Evolutionary conservation across 2,797 vertebrate genomes (phyloP), one percentile per base, ranked within the genome.

Genomic region (Rhodeus uyekii): DNA sequence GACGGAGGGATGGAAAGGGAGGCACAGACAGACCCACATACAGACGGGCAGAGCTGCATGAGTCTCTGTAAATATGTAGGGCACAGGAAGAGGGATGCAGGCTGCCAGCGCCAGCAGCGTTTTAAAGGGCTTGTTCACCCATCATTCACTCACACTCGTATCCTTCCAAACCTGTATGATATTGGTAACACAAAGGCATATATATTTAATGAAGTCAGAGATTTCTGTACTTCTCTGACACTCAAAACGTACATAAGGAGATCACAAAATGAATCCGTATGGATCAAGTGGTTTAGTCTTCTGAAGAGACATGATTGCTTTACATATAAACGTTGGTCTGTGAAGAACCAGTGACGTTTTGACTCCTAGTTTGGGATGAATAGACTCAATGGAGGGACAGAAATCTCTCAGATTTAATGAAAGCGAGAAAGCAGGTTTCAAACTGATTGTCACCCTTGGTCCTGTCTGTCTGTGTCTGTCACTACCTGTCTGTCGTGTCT

Each of bases 1-100:
- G 75, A 63, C 8, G 22, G 50, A 68, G 27, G n/a, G 53, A 81
- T 3, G 29, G 16, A 38, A 24, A 72, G 24, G 36, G 58, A 3
- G 29, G 39, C 46, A 34, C 18, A 76, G 50, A 71, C 39, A 76
- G 71, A 69, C 50, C 48, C 71, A 24, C 48, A 75, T 29, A 36
- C 14, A 81, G 63, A 80, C 12, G 2, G 24, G 32, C 60, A 74
- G 50, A 65, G 58, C 44, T 53, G 18, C 71, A 64, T 32, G 16
- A 81, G 44, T 46, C 68, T 72, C 27, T 42, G 24, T 73, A 63
- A 80, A 73, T 73, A 73, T 72, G 29, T 27, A 80, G 58, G 69
- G 42, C 79, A 81, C 50, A 71, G 9, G 19, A 61, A 60, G 67
- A 80, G 67, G 5, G 50, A 71, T 24, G 67, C 50, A 71, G 67